Base-by-base conservation (phyloP, 2,888 invertebrate genomes). In the Candidula unifasciata region DNA sequence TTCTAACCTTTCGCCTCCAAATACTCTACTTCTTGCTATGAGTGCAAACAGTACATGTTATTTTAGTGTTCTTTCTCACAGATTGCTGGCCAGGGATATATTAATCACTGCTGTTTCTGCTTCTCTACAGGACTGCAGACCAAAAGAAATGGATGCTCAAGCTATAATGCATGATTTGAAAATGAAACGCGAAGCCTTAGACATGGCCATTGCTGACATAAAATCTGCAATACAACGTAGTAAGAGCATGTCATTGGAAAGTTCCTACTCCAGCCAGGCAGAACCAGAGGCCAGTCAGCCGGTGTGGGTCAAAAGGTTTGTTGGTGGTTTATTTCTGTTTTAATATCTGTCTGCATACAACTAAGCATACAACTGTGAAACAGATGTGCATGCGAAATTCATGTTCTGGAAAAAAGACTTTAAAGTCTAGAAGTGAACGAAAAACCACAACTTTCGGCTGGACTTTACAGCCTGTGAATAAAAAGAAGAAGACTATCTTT, bases 181-280 rank as follows among this genome's bases (percentile, higher is more conserved):
- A 85, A 89, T 91, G 80, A 92, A 91, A 80, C 85, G 91, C 1
- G 92, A 92, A 81, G 92, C 91, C 18, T 83, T 93, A 74, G 93
- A 93, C 87, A 87, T 90, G 86, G 96, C 96, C 66, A 96, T 97
- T 91, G 96, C 96, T 92, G 97, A 97, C 89, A 97, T 97, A 90
- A 96, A 97, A 80, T 95, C 97, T 90, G 96, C 96, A 87, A 94
- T 97, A 88, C 97, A 96, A 94, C 95, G 96, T 93, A 96, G 96
- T 87, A 92, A 92, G 85, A 90, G 89, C n/a, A 89, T 90, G 54
- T 86, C 91, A 13, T 86, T 92, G 60, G 89, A 91, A 83, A 88
- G 91, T 8, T 88, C 91, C 10, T 88, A 89, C 30, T 86, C 87
- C 27, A 60, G 6, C 8, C 79, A 79, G 18, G 88, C 89, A 1